A percentile compares a stretch with the other conserved stretches of the same genome.
These are phyloP conservation scores for Odontamblyopus rebecca DNA, from an alignment of 2,797 vertebrate species.

Conservation along the genomic window DNA sequence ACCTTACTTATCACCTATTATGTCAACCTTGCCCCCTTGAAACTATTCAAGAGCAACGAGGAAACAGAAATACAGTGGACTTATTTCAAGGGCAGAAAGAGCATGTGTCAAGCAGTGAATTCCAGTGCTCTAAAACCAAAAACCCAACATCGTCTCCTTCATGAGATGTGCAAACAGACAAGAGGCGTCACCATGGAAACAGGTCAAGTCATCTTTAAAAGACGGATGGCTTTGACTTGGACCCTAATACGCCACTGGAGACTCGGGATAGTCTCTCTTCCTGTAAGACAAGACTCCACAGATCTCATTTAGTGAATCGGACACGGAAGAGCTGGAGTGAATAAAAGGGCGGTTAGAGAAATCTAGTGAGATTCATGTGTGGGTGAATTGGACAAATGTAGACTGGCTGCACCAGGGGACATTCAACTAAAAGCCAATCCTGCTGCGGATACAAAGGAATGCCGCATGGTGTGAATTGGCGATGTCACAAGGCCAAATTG, in stretches of 20 bases:
- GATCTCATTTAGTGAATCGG: constrained; percentile 12
- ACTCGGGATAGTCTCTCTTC: neutral
- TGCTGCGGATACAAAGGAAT: constrained; percentile 42
- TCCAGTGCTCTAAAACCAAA: constrained; percentile 21
- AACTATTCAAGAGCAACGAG: constrained; percentile 4
- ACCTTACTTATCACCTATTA: neutral
- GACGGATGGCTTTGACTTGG: constrained; percentile 25
- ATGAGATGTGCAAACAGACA: constrained; percentile 42
- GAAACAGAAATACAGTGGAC: neutral
- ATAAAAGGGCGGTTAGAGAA: constrained; percentile 33
- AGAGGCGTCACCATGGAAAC: constrained; percentile 36
- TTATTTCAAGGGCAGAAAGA: constrained; percentile 21
- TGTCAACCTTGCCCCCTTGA: constrained; percentile 17
- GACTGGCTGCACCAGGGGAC: constrained; percentile 14
- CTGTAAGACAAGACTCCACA: constrained; percentile 12
- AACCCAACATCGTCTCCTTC: constrained; percentile 35
- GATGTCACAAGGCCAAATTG: constrained; percentile 55
- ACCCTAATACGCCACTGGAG: constrained; percentile 12
- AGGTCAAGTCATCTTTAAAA: constrained; percentile 13
- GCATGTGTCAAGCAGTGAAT: constrained; percentile 21
- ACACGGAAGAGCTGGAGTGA: constrained; percentile 17
- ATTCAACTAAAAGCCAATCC: constrained; percentile 41
- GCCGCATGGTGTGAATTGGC: constrained; percentile 32
- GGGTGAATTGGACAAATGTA: constrained; percentile 4
- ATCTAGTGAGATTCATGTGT: constrained; percentile 23